Evolutionary conservation across 1,140 invertebrate species (phyloP), one percentile per base, ranked within the genome.

Genomic region (Scaptomyza hsui): DNA sequence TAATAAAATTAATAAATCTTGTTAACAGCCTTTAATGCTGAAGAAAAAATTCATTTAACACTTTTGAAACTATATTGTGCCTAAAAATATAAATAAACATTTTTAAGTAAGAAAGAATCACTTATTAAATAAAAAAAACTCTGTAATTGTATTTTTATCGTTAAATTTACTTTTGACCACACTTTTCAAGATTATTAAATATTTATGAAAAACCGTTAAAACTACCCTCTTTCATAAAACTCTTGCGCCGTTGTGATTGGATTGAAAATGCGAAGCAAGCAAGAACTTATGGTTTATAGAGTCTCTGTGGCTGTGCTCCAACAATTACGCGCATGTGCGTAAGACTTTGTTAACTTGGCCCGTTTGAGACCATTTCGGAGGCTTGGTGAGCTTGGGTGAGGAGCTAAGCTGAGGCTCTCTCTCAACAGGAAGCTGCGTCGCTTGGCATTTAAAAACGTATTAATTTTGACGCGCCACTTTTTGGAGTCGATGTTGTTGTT

Each of bases 261-360:
- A 26, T 12, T 6, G 24, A 39, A 70, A 55, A 44, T 69, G 68
- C 55, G 56, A n/a, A n/a, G n/a, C 47, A 37, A 9, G 32, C 32
- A 45, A 59, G 75, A 71, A 68, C 57, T 47, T 69, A 62, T 61
- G 80, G 45, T 45, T 65, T 67, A 57, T 64, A 16, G 32, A 29
- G 6, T 1, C 26, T 60, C 26, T 60, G 35, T 37, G 59, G 15
- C 44, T 52, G 69, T 51, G 59, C 56, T 37, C 47, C 26, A 59
- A 86, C 78, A 86, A 86, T 86, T 88, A 86, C 82, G 79, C 81
- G 82, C 81, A 86, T 86, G 81, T 86, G 81, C 81, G 82, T 86
- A 88, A 75, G 71, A 56, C 82, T 81, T 65, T 62, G 63, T 63
- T 57, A 72, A 61, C 67, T 61, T 65, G 44, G 67, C 9, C 29